Evolutionary conservation across 2,113 vertebrate genomes (phyloP).

Genomic region (Pangasianodon hypophthalmus): DNA sequence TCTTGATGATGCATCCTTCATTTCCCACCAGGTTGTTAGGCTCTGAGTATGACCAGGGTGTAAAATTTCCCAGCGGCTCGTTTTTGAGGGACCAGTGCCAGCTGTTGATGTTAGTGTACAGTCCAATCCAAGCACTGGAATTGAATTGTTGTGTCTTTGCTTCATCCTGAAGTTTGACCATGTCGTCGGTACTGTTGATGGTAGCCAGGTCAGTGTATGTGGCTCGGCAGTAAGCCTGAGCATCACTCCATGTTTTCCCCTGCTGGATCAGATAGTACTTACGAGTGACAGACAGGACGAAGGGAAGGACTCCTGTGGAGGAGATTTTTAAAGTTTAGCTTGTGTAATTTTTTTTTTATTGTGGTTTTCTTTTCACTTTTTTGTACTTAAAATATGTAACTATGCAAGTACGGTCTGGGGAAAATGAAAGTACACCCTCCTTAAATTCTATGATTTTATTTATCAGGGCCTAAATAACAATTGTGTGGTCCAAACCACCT

Average conservation of each 20-base stretch:
- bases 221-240: conserved; percentile 28
- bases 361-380: too few relatives aligned
- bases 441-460: neutral
- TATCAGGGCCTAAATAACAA: neutral
- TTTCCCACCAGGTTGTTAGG: neutral
- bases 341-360: neutral
- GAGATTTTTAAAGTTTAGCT: neutral
- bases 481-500: too few relatives aligned
- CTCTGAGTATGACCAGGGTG: neutral
- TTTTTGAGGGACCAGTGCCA: conserved; percentile 30
- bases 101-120: conserved; percentile 10
- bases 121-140: conserved; percentile 23
- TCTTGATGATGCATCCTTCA: neutral
- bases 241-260: conserved; percentile 21
- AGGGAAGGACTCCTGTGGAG: conserved; percentile 15
- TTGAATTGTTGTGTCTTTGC: neutral
- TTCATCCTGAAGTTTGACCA: neutral
- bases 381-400: neutral
- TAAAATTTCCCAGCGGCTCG: neutral
- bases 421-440: neutral
- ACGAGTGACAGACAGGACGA: neutral
- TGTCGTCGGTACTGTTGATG: conserved; percentile 19
- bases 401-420: neutral
- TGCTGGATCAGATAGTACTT: conserved; percentile 26
- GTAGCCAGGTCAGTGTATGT: conserved; percentile 8